Percentiles rank a stretch among this genome's conserved stretches.
These are phyloP conservation scores for Eulemur coronatus DNA, from an alignment of 2,797 vertebrate species.

Conservation along the genomic window DNA sequence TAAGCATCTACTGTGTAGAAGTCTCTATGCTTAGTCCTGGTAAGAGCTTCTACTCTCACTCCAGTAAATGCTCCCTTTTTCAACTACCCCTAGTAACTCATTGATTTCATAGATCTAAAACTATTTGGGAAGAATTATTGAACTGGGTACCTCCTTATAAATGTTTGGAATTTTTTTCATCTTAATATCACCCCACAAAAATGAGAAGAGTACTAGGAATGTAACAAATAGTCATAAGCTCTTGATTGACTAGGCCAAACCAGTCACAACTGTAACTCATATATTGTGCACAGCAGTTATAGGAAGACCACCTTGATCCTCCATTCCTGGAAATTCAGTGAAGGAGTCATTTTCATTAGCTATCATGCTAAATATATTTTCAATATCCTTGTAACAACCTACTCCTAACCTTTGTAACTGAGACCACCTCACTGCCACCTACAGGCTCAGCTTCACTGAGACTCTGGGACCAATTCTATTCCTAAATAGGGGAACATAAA, in stretches of 20 bases:
- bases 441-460: neutral
- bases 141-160: neutral
- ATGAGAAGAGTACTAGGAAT: neutral
- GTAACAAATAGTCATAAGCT: neutral
- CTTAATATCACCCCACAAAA: neutral
- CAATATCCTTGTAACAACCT: neutral
- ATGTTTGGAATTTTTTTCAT: slow-evolving; percentile 2
- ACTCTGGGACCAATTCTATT: neutral
- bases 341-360: neutral
- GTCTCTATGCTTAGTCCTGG: neutral
- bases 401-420: neutral
- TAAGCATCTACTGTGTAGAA: neutral
- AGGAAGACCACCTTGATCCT: neutral
- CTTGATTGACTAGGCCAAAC: neutral
- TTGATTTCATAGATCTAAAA: neutral
- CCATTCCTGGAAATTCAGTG: neutral
- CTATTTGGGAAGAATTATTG: neutral
- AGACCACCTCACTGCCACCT: neutral
- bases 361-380: neutral
- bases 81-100: neutral
- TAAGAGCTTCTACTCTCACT: neutral
- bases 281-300: neutral
- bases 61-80: neutral
- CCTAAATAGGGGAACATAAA: neutral
- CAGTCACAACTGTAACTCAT: slow-evolving; percentile 1